A percentile compares a stretch with the other conserved stretches of the same genome.
These are phyloP conservation scores for Andrena flavipes DNA, from an alignment of 2,888 invertebrate species.

Conservation along the genomic window DNA sequence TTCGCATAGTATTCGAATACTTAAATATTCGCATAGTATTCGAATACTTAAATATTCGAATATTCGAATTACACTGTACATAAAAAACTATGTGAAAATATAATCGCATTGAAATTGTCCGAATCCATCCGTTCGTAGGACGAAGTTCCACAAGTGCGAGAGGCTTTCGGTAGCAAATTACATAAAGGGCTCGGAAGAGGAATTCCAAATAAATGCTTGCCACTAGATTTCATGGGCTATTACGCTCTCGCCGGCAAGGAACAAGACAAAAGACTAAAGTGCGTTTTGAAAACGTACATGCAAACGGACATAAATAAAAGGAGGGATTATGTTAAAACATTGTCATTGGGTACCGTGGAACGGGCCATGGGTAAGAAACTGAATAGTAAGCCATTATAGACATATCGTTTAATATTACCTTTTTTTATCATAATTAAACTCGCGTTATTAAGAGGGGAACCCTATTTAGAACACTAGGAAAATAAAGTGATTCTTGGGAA, in stretches of 20 bases:
- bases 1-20: too few species aligned
- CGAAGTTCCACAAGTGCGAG: slow-evolving; percentile 94
- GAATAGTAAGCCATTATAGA: slow-evolving; percentile 62
- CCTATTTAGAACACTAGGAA: too few species aligned
- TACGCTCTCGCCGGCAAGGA: slow-evolving; percentile 96
- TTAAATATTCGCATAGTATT: too few species aligned
- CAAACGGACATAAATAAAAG: slow-evolving; percentile 94
- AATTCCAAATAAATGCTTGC: slow-evolving; percentile 95
- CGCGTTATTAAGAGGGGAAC: not conserved
- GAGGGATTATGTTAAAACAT: slow-evolving; percentile 95
- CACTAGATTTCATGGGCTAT: slow-evolving; percentile 98
- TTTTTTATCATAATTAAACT: slow-evolving; percentile 5
- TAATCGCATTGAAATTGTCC: not conserved
- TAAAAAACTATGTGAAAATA: not conserved
- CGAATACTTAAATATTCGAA: too few species aligned
- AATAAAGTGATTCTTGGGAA: too few species aligned
- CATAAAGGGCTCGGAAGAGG: slow-evolving; percentile 95
- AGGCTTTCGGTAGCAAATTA: slow-evolving; percentile 95
- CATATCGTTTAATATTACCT: slow-evolving; percentile 40
- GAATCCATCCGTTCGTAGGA: slow-evolving; percentile 85
- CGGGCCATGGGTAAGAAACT: slow-evolving; percentile 81
- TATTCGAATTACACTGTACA: too few species aligned
- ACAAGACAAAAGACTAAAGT: slow-evolving; percentile 91
- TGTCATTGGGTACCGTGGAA: slow-evolving; percentile 89
- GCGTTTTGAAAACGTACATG: slow-evolving; percentile 92